Base-by-base conservation (phyloP, 2,888 invertebrate genomes). In the Didymodactylos carnosus region DNA sequence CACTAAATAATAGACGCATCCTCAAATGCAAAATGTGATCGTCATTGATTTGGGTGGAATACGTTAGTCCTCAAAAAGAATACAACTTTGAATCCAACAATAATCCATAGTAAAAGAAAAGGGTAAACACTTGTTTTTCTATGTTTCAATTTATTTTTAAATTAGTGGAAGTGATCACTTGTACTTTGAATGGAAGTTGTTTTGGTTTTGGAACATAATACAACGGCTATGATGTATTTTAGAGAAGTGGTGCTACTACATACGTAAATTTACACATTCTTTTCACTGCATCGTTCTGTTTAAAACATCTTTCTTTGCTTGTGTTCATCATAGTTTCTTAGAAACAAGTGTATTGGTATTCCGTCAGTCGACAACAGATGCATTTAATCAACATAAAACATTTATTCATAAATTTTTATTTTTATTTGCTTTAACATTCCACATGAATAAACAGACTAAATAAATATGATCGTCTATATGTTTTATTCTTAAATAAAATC, bases 151-250 rank as follows among this genome's bases (percentile, higher is more conserved):
- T 43, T 39, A 4, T 77, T 79, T 39, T n/a, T n/a, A n/a, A 79
- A 84, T 87, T 79, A 88, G 88, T 13, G 88, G 88, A 7, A 86
- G 86, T 46, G 88, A 88, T 6, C 88, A 88, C n/a, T 80, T 88
- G 86, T 78, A 80, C 86, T 0, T 80, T 88, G 73, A 88, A 88
- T 1, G 87, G 88, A 3, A 87, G 87, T 79, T 86, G 86, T 23
- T 79, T 86, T 69, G 87, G 88, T 27, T 88, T 86, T 79, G 85
- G 86, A 0, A 80, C 84, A 1, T 84, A 85, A 39, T 84, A 84
- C 10, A 84, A 88, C 80, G 88, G 88, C 4, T 88, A 88, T 80
- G 88, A 88, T 0, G 80, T 84, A 41, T 88, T 88, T 81, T 88
- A 88, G 78, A 83, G 84, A 39, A 87, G 88, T 70, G 84, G 85